Base-by-base conservation (phyloP, 1,140 invertebrate genomes). In the Charaxes varanes region DNA sequence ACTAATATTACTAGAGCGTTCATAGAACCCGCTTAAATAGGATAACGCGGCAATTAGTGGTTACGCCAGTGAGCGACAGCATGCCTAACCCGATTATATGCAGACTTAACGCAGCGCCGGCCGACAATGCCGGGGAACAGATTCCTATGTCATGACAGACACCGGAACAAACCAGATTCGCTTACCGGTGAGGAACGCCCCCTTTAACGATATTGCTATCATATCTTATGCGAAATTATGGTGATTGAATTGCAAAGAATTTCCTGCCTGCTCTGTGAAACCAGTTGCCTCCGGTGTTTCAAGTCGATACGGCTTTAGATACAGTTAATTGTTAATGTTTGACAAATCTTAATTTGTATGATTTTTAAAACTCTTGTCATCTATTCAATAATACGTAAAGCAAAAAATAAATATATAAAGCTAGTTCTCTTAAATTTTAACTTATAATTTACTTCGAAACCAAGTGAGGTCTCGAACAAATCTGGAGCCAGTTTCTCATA, bases 11-110 rank as follows among this genome's bases (percentile, higher is more conserved):
- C 4, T n/a, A 12, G 13, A 46, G 30, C 21, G 13, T 35, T 35
- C 54, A 73, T 66, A 63, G 72, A 53, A 62, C 55, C 62, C 62
- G 63, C 59, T 41, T 46, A 46, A 50, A 47, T 64, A 64, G 61
- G 62, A 61, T 56, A 72, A 64, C 56, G 55, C 56, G 46, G 70
- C 71, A 78, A 80, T 81, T 78, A 80, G 67, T 72, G 78, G 60
- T 71, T 66, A 64, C 62, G 50, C 58, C 53, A 41, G 53, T 77
- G 66, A 78, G 61, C 64, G 73, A 77, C 67, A 72, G 67, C 66
- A 66, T 76, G 58, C 53, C 65, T 72, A 78, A 81, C 62, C 58
- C 57, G 69, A 78, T 81, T 78, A 78, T 62, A 60, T 26, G 15
- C 23, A 27, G 22, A 22, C 22, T 16, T 30, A 74, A 65, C 62